These are phyloP conservation scores for Phenganax stokvisi DNA, from an alignment of 92 coral and sea anemone genomes.

Conservation along the genomic window DNA sequence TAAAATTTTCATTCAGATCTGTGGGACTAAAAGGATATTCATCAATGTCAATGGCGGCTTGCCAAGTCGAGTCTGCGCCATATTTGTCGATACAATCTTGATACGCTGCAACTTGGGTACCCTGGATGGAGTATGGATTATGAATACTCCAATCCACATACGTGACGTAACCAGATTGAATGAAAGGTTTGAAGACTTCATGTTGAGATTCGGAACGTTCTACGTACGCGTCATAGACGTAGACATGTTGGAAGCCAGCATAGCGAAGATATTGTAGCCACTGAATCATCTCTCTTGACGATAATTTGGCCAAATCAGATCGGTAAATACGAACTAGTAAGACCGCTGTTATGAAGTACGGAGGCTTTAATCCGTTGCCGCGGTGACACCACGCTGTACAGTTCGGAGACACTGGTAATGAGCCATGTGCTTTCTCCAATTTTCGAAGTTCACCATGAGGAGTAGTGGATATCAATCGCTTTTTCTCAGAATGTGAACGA, in stretches of 20 bases:
- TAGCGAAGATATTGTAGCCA: slow-evolving; percentile 56
- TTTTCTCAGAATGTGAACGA: too few species aligned
- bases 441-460: too few species aligned
- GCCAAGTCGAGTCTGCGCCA: slow-evolving; percentile 46
- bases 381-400: slow-evolving; percentile 56
- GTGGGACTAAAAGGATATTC: slow-evolving; percentile 55
- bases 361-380: slow-evolving; percentile 28
- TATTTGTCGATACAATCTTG: slow-evolving; percentile 37
- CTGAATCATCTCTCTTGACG: slow-evolving; percentile 58
- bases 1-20: slow-evolving; percentile 45
- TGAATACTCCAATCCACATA: slow-evolving; percentile 58
- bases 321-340: slow-evolving; percentile 55
- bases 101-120: slow-evolving; percentile 59
- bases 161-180: slow-evolving; percentile 57
- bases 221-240: slow-evolving; percentile 59
- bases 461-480: too few species aligned
- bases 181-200: slow-evolving; percentile 46
- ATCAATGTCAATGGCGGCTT: slow-evolving; percentile 58
- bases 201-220: slow-evolving; percentile 51
- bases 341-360: slow-evolving; percentile 55
- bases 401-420: background rate
- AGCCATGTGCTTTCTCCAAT: too few species aligned
- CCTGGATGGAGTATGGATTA: slow-evolving; percentile 48
- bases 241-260: slow-evolving; percentile 68
- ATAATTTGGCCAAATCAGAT: slow-evolving; percentile 46